Evolutionary conservation across 1,140 invertebrate species (phyloP), one percentile per base, ranked within the genome.

Genomic region (Amphibalanus amphitrite): DNA sequence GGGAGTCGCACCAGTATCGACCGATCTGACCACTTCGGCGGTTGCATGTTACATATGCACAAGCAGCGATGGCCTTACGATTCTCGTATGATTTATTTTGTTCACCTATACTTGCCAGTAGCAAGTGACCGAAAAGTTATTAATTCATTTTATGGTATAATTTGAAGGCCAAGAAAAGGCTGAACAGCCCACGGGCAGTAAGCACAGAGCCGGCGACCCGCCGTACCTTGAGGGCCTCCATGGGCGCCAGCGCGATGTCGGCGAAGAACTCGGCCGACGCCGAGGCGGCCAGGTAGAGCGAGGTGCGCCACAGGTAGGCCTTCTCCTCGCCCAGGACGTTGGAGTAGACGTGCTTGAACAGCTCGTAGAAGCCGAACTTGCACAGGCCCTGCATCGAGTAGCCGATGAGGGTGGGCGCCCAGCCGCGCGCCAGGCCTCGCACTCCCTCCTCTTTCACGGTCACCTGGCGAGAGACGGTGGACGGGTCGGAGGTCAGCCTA

Each of bases 211-310:
- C n/a, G n/a, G n/a, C n/a, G n/a, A n/a, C n/a, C 47, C 47, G 10
- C 76, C 79, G 83, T 76, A 93, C 91, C 85, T 99, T 99, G 64
- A 90, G 89, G n/a, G 97, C 94, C 83, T 99, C 97, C 84, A 99
- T 90, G 17, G 97, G 97, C 72, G 95, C 95, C 69, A 99, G 84
- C 72, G 94, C 92, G 80, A 99, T 98, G 78, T 99, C 97, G 75
- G 97, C 97, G 80, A 99, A 98, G 85, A 99, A 99, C 82, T 99
- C 97, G 71, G 97, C 97, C 3, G 92, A 93, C 0, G 97, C 97
- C 71, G 93, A 97, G 0, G 97, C 91, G 70, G 90, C 89, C 72
- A 99, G 82, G 78, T 99, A 99, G 17, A 99, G 83, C 69, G 85
- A 85, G 0, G 97, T 99, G 80, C 97, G 87, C 83, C 91, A 99